A percentile compares a stretch with the other conserved stretches of the same genome.
Conservation (phyloP, 2,888 invertebrate species). For the Epiblema foenella region DNA sequence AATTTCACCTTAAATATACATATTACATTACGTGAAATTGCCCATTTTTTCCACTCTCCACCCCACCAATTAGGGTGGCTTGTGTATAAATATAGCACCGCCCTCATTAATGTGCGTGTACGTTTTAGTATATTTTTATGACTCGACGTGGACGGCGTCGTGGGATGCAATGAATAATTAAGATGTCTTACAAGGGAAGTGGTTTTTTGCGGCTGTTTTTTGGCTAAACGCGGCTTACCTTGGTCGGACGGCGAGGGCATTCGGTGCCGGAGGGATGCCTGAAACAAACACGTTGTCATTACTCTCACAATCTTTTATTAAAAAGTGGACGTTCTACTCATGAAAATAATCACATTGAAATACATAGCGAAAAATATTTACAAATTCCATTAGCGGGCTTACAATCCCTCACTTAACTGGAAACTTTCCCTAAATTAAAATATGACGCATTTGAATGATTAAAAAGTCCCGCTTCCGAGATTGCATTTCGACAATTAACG, state of each 20-base stretch:
- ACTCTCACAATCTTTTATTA: conserved; percentile 3
- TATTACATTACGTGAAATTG: conserved; percentile 85
- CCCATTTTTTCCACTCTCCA: conserved; percentile 86
- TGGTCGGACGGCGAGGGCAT: conserved; percentile 76
- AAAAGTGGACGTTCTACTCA: not conserved
- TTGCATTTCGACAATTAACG: conserved; percentile 85
- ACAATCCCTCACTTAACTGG: conserved; percentile 56
- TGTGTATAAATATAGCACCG: conserved; percentile 85
- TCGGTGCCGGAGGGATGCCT: conserved; percentile 77
- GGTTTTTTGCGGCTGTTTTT: conserved; percentile 55
- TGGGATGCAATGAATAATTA: conserved; percentile 82
- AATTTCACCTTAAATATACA: conserved; percentile 84
- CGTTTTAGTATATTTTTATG: conserved; percentile 82
- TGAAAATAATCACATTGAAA: conserved; percentile 36
- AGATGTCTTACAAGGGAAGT: conserved; percentile 72
- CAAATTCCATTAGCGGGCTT: conserved; percentile 66
- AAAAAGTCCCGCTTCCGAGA: conserved; percentile 76
- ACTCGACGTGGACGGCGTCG: conserved; percentile 67
- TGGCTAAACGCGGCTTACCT: conserved; percentile 62
- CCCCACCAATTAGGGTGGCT: conserved; percentile 85
- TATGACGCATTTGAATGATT: conserved; percentile 79
- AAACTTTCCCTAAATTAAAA: conserved; percentile 72
- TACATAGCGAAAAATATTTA: conserved; percentile 51
- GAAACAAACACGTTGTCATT: conserved; percentile 63
- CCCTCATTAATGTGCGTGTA: conserved; percentile 83